Percentiles rank a stretch among this genome's conserved stretches.
These are phyloP conservation scores for Drosophila azteca DNA, from an alignment of 1,140 invertebrate species.

Conservation along the genomic window DNA sequence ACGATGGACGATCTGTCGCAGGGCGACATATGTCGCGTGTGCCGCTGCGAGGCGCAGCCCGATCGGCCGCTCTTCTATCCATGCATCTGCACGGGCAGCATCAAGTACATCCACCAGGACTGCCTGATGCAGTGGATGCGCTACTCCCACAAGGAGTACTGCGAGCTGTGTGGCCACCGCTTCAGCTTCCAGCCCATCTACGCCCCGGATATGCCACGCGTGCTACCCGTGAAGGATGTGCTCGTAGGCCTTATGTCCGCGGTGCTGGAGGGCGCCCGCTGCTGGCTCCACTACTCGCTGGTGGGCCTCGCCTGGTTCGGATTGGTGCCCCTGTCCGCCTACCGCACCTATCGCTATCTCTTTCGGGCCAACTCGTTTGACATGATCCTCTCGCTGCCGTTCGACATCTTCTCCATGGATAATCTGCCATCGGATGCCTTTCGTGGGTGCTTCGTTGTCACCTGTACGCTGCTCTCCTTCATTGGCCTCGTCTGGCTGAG, in stretches of 20 bases:
- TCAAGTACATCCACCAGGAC: constrained; percentile 99
- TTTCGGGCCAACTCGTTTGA: constrained; percentile 96
- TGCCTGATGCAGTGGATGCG: constrained; percentile 95
- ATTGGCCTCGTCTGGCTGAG: constrained; percentile 98
- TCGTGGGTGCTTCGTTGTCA: constrained; percentile 98
- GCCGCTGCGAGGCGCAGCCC: constrained; percentile 93
- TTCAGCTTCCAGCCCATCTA: constrained; percentile 99
- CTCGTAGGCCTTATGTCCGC: constrained; percentile 94
- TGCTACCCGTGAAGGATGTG: constrained; percentile 92
- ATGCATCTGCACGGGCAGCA: constrained; percentile 99
- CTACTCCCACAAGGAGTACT: constrained; percentile 99
- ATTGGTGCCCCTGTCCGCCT: constrained; percentile 98
- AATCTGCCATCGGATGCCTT: constrained; percentile 97
- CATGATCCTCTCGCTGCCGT: constrained; percentile 92
- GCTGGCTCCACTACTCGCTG: constrained; percentile 98
- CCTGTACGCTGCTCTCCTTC: constrained; percentile 97
- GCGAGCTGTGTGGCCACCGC: constrained; percentile 98
- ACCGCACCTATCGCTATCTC: constrained; percentile 95
- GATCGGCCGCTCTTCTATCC: constrained; percentile 96
- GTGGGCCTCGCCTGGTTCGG: constrained; percentile 98
- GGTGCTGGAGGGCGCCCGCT: constrained; percentile 94
- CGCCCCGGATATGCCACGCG: constrained; percentile 98
- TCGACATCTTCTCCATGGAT: constrained; percentile 96
- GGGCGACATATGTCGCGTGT: constrained; percentile 94
- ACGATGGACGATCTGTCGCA: constrained; percentile 79